phyloP scores from a whole-genome alignment of 2,888 invertebrate species.

The Yponomeuta cagnagella region DNA sequence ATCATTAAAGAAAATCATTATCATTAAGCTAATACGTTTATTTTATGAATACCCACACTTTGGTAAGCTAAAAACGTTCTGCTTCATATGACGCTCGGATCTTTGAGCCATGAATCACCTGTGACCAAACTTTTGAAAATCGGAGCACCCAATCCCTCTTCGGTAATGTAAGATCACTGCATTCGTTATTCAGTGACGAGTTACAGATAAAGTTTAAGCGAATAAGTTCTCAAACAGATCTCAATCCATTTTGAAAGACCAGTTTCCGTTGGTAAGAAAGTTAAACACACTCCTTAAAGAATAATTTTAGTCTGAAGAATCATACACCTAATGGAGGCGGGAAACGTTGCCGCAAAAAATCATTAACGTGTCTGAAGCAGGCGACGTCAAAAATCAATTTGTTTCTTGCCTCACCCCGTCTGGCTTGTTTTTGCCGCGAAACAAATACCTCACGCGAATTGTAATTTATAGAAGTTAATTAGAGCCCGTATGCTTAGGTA shows the following conservation, averaged over 20 bases:
- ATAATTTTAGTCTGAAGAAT: background rate
- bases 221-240: background rate
- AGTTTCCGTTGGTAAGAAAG: background rate
- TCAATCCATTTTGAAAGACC: background rate
- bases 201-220: background rate
- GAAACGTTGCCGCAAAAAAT: conserved; percentile 34
- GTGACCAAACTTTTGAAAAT: background rate
- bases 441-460: conserved; percentile 35
- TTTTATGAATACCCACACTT: background rate
- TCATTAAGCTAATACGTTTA: background rate
- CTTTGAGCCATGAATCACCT: background rate
- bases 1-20: background rate
- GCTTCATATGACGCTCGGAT: background rate
- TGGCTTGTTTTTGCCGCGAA: conserved; percentile 35
- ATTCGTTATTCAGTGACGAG: background rate
- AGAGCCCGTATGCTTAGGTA: conserved; percentile 17
- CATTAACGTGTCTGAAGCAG: conserved; percentile 39
- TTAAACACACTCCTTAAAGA: background rate
- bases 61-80: background rate
- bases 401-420: conserved; percentile 39
- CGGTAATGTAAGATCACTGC: background rate
- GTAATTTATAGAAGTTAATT: conserved; percentile 41
- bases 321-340: background rate
- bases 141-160: background rate
- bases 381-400: conserved; percentile 67